These are phyloP conservation scores for Aradus depressus DNA, from an alignment of 2,888 invertebrate genomes.

Conservation along the genomic window DNA sequence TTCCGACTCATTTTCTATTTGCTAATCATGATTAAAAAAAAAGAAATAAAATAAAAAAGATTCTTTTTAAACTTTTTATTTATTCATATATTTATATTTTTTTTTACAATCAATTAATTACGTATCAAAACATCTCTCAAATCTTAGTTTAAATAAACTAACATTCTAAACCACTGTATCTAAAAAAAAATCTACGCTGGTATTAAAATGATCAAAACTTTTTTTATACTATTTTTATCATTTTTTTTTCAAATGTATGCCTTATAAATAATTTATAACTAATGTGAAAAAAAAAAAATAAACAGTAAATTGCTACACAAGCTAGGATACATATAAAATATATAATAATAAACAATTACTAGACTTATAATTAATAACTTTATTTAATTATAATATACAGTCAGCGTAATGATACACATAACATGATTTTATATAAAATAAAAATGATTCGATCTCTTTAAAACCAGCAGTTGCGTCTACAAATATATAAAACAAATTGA, in stretches of 20 bases:
- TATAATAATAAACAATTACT: conserved; percentile 12
- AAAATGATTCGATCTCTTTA: conserved; percentile 19
- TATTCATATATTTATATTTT: conserved; percentile 7
- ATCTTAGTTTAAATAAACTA: conserved; percentile 11
- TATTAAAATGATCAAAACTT: conserved; percentile 21
- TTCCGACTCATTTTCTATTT: too few species aligned
- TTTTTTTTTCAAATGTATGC: too few species aligned
- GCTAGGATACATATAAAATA: conserved; percentile 10
- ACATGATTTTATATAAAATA: conserved; percentile 7
- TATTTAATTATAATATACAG: conserved; percentile 12
- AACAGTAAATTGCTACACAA: conserved; percentile 18
- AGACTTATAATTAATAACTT: conserved; percentile 8
- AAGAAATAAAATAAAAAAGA: too few species aligned
- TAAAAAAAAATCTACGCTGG: conserved; percentile 22
- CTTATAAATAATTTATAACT: too few species aligned
- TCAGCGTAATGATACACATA: conserved; percentile 13
- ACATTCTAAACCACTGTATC: conserved; percentile 18
- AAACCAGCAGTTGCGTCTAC: conserved; percentile 20
- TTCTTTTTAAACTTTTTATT: too few species aligned
- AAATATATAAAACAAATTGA: conserved; percentile 23
- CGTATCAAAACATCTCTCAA: conserved; percentile 20
- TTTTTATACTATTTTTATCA: background rate
- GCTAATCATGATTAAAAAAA: too few species aligned
- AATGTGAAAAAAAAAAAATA: too few species aligned
- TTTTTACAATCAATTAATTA: conserved; percentile 9